Base-by-base conservation (phyloP, 1,140 invertebrate species). In the Drosophila busckii region DNA sequence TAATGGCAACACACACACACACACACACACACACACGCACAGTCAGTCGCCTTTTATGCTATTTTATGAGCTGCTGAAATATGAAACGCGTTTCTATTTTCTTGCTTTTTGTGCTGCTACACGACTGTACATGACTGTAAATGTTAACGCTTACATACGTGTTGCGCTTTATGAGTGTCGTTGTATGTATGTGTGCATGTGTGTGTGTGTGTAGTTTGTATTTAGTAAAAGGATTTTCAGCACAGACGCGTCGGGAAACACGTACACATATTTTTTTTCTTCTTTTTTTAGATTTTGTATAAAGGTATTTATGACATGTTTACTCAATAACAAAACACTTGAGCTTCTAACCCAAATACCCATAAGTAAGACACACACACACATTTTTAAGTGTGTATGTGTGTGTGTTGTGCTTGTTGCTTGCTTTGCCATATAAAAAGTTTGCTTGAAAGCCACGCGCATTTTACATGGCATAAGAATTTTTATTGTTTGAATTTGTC, bases 311-410 rank as follows among this genome's bases (percentile, higher is more conserved):
- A 73, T 73, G 67, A 73, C 70, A 73, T 73, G 69, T 73, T 73
- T 73, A 73, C 69, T 73, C 69, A 73, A 73, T 73, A 73, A 73
- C 69, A 73, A 73, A 73, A 66, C 69, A 71, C 69, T 73, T 73
- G 69, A 65, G 69, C 69, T 71, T 73, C 69, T 73, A 73, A 73
- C 69, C 69, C 70, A 73, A 73, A 73, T 73, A 73, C 69, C 69
- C 63, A 73, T 73, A 73, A 73, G 73, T 58, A 73, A 58, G 62
- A 45, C 26, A 44, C 15, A 25, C 22, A 56, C 42, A 25, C 41
- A 22, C 35, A 7, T n/a, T 13, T 19, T 6, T 9, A 32, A 15
- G 4, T 28, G 8, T 28, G 25, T 28, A 15, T 16, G 16, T 40
- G 9, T 23, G 19, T 22, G 19, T 38, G 20, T 8, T 6, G 10